A percentile compares a stretch with the other conserved stretches of the same genome.
Conservation (phyloP, 64 coral and sea anemone species). For the Actinia equina region DNA sequence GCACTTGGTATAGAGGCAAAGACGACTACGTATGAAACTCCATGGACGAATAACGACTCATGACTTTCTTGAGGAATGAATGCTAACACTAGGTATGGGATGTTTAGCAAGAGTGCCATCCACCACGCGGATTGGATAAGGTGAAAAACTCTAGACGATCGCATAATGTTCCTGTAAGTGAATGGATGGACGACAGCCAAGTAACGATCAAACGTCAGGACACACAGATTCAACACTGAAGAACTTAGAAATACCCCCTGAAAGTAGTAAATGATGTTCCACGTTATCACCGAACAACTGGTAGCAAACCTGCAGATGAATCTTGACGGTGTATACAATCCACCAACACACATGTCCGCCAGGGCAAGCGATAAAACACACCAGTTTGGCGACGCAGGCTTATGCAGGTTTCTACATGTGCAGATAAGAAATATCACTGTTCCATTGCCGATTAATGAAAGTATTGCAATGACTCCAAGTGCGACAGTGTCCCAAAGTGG, state of each 20-base stretch:
- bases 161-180: neutral
- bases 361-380: constrained; percentile 20
- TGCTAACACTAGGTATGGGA: neutral
- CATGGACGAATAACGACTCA: neutral
- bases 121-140: neutral
- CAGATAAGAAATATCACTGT: neutral
- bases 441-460: neutral
- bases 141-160: neutral
- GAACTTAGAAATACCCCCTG: constrained; percentile 10
- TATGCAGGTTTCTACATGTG: neutral
- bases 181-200: constrained; percentile 27
- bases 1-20: neutral
- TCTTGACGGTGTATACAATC: neutral
- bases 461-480: neutral
- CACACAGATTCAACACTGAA: constrained; percentile 21
- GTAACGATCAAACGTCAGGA: constrained; percentile 31
- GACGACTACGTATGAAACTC: neutral
- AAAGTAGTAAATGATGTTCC: constrained; percentile 10
- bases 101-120: neutral
- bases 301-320: neutral
- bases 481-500: neutral
- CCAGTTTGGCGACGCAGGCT: constrained; percentile 15
- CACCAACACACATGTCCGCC: neutral
- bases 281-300: neutral
- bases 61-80: neutral